These are phyloP conservation scores for Alouatta palliata DNA, from an alignment of 2,113 vertebrate genomes.

Conservation along the genomic window DNA sequence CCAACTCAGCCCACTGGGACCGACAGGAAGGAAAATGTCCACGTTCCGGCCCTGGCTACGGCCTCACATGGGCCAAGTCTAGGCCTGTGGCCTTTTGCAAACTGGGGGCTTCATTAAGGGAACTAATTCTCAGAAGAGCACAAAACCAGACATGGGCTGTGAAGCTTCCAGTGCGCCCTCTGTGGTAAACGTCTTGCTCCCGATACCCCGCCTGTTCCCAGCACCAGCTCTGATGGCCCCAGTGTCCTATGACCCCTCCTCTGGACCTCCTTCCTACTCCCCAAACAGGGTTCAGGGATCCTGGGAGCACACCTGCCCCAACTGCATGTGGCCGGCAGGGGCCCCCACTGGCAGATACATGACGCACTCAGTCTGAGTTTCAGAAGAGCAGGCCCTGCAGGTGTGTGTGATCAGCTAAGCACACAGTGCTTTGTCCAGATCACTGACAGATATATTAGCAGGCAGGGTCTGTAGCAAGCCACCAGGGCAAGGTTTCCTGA, in stretches of 20 bases:
- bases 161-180: rapidly evolving
- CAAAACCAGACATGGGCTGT: background rate
- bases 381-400: background rate
- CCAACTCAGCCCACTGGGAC: background rate
- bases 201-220: background rate
- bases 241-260: background rate
- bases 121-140: background rate
- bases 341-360: rapidly evolving
- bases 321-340: background rate
- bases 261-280: background rate
- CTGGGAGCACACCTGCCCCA: background rate
- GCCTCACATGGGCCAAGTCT: background rate
- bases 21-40: background rate
- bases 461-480: background rate
- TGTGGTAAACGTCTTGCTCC: background rate
- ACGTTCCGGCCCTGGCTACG: background rate
- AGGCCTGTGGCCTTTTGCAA: background rate
- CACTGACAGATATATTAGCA: rapidly evolving
- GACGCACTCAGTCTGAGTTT: background rate
- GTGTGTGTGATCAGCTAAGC: background rate
- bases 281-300: background rate
- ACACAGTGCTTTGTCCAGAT: background rate
- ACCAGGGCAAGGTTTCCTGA: background rate
- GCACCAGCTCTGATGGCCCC: background rate
- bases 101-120: too few species aligned